Base-by-base conservation (phyloP, 2,797 vertebrate species). In the Mastacembelus armatus region DNA sequence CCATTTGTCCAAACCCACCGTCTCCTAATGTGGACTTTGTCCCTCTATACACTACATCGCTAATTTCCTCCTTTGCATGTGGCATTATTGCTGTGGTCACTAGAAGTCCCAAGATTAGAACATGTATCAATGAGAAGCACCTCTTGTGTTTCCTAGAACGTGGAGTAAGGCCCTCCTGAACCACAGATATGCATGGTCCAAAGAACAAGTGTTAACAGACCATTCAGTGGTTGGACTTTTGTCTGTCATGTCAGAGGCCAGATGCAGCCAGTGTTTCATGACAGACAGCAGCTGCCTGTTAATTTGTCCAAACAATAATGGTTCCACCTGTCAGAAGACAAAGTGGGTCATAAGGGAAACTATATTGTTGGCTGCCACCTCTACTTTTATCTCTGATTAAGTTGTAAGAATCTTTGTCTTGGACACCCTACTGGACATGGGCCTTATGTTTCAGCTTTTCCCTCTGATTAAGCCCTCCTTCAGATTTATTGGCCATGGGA, bases 401-500 rank as follows among this genome's bases (percentile, higher is more conserved):
- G 88, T 67, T 60, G 60, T 79, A 64, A 45, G 86, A 67, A 75
- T 79, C 36, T 77, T 56, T 60, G 69, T 64, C 75, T 81, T 77
- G 71, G 87, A 91, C 84, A 84, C 65, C 40, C 51, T 74, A 42
- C 78, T 70, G 80, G 83, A 89, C 83, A 65, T 22, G 12, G 38
- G 83, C 85, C 81, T 54, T 84, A 85, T 85, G 84, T 80, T 78
- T 52, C 48, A 47, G 74, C 84, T 84, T 81, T 85, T 89, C 75
- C 67, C 69, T 82, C 76, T 91, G 88, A 92, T 91, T 91, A 90
- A 88, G 88, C 63, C 84, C 80, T 87, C 48, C 59, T 77, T 75
- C 76, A 81, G 82, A 89, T 89, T 88, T 90, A 91, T 88, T 69
- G 83, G 81, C 85, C 79, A 75, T 81, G 83, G 83, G 75, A 89